Percentiles rank a stretch among this genome's conserved stretches.
These are phyloP conservation scores for Sitophilus oryzae DNA, from an alignment of 1,140 invertebrate species.

Conservation along the genomic window DNA sequence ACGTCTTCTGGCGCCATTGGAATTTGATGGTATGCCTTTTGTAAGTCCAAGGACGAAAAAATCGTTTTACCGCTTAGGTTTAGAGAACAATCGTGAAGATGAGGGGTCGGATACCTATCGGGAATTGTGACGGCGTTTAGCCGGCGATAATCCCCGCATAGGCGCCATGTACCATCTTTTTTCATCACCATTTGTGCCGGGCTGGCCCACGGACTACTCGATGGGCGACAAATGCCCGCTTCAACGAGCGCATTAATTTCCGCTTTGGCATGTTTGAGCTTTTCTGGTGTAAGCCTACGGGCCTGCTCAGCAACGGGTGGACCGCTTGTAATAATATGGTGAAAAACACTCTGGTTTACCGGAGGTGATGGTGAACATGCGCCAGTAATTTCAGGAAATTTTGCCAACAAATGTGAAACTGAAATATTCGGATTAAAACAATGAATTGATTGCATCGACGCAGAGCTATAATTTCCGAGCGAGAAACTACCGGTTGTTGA, in stretches of 20 bases:
- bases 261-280: too few species aligned
- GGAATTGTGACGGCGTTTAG: conserved; percentile 44
- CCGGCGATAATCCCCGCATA: conserved; percentile 45
- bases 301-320: conserved; percentile 34
- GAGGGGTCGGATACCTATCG: conserved; percentile 34
- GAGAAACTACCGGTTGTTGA: not conserved
- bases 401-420: not conserved
- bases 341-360: conserved; percentile 1
- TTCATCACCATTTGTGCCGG: conserved; percentile 44
- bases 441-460: not conserved
- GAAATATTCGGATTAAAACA: not conserved
- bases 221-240: too few species aligned
- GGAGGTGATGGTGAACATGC: not conserved
- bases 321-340: conserved; percentile 34
- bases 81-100: conserved; percentile 1
- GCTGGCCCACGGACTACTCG: conserved; percentile 42
- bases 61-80: conserved; percentile 33
- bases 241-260: conserved; percentile 35
- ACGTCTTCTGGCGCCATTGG: conserved; percentile 31
- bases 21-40: conserved; percentile 45
- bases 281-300: conserved; percentile 38
- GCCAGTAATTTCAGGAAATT: conserved; percentile 1
- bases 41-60: conserved; percentile 43
- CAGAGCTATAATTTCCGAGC: not conserved
- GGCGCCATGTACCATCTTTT: conserved; percentile 37